Conservation (phyloP, 2,113 vertebrate genomes). For the Benitochromis conjunctus region DNA sequence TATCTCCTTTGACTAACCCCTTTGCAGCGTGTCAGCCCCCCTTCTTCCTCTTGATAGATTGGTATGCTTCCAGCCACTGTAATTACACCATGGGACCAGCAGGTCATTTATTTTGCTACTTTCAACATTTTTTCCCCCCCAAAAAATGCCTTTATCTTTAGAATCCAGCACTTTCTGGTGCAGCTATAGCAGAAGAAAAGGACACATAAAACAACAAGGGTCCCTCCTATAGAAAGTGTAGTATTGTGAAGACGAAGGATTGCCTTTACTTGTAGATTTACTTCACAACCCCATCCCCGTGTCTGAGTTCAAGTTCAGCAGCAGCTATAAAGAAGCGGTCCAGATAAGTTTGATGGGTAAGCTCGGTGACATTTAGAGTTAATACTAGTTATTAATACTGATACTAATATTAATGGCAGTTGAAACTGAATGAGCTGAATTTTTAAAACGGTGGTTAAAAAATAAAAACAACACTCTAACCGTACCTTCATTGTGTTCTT, state of each 20-base stretch:
- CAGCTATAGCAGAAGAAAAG: conserved; percentile 83
- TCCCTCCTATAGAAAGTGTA: not conserved
- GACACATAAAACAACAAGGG: conserved; percentile 81
- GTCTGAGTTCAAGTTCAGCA: conserved; percentile 30
- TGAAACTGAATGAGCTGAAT: not conserved
- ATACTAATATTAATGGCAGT: not conserved
- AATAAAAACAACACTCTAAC: not conserved
- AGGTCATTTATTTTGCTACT: conserved; percentile 98
- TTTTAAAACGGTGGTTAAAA: not conserved
- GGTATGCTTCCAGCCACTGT: conserved; percentile 94
- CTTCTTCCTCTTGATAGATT: conserved; percentile 87
- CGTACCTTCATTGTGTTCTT: not conserved
- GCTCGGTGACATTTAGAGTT: not conserved
- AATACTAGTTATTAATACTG: not conserved
- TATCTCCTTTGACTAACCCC: conserved; percentile 99
- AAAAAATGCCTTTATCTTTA: conserved; percentile 95
- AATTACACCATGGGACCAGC: conserved; percentile 93
- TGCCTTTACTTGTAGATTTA: conserved; percentile 27
- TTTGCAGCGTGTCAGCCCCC: conserved; percentile 88
- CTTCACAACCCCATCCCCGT: not conserved
- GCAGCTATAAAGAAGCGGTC: not conserved
- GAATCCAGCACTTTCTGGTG: conserved; percentile 87
- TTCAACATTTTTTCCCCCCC: conserved; percentile 86
- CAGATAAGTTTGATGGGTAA: not conserved
- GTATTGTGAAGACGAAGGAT: not conserved